phyloP scores from a whole-genome alignment of 2,113 vertebrate genomes.

The Sander lucioperca region DNA sequence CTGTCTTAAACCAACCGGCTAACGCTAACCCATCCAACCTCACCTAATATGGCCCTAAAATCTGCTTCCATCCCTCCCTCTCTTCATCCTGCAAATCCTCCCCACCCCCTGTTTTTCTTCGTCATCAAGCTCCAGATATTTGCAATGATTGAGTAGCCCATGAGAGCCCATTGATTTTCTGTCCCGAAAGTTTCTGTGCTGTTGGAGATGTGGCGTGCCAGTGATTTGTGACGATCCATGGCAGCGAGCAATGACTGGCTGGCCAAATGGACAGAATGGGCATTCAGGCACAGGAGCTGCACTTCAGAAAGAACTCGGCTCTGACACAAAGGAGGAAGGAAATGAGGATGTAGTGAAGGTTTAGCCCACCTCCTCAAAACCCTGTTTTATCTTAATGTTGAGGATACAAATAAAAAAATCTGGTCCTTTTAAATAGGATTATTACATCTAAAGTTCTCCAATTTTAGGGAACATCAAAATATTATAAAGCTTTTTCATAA shows the following conservation, averaged over 20 bases:
- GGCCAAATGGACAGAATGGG: slow-evolving; percentile 26
- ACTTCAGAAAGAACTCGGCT: neutral
- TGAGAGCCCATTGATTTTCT: slow-evolving; percentile 82
- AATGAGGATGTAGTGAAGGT: neutral
- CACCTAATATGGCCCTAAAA: slow-evolving; percentile 8
- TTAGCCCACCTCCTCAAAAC: slow-evolving; percentile 1
- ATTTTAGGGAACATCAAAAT: neutral
- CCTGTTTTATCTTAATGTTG: neutral
- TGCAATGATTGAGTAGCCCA: slow-evolving; percentile 75
- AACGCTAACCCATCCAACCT: neutral
- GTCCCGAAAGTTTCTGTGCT: slow-evolving; percentile 54
- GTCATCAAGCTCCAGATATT: slow-evolving; percentile 73
- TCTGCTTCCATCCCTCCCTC: neutral
- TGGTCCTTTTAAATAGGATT: neutral
- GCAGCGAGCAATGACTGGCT: slow-evolving; percentile 42
- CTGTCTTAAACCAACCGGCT: slow-evolving; percentile 13
- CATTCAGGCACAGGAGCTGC: slow-evolving; percentile 26
- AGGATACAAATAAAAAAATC: neutral
- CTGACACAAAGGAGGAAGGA: neutral
- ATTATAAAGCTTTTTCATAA: neutral
- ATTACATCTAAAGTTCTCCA: neutral
- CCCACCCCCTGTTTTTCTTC: slow-evolving; percentile 31
- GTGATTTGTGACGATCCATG: slow-evolving; percentile 79
- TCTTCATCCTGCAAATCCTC: slow-evolving; percentile 38
- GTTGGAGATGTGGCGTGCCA: slow-evolving; percentile 64